A percentile compares a stretch with the other conserved stretches of the same genome.
phyloP scores from a whole-genome alignment of 2,113 vertebrate species.

The Synchiropus splendidus region DNA sequence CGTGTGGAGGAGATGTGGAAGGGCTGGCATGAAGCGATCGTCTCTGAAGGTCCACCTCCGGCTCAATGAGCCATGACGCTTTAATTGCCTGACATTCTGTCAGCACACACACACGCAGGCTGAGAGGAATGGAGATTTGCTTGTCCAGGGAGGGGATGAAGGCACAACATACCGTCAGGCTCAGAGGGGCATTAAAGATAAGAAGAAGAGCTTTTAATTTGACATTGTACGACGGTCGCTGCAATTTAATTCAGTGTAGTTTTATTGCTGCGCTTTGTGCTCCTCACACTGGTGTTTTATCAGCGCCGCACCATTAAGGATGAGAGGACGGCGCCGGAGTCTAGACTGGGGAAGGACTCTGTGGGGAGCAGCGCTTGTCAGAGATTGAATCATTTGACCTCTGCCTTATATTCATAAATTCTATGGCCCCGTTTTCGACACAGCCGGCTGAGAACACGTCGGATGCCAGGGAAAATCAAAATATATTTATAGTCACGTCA shows the following conservation, averaged over 20 bases:
- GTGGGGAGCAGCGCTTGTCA: constrained; percentile 12
- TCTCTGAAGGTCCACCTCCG: constrained; percentile 52
- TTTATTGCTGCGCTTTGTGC: constrained; percentile 28
- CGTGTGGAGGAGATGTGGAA: constrained; percentile 19
- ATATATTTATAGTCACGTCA: too few relatives aligned
- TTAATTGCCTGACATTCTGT: constrained; percentile 68
- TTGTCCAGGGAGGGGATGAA: constrained; percentile 57
- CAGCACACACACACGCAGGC: constrained; percentile 43
- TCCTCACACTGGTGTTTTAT: constrained; percentile 21
- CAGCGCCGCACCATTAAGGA: constrained; percentile 7
- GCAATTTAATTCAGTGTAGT: constrained; percentile 33
- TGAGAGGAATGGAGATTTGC: constrained; percentile 57
- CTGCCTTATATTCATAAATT: neutral
- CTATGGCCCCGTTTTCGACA: neutral
- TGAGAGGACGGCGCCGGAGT: constrained; percentile 7
- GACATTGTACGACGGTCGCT: constrained; percentile 44
- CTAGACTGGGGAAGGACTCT: constrained; percentile 11
- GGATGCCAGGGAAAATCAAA: neutral
- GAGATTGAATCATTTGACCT: constrained; percentile 10
- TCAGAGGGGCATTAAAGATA: constrained; percentile 45
- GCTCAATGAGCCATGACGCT: constrained; percentile 63
- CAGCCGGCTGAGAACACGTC: neutral
- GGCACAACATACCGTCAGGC: constrained; percentile 40
- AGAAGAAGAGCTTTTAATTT: constrained; percentile 51
- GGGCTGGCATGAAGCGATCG: constrained; percentile 25